A percentile compares a stretch with the other conserved stretches of the same genome.
Conservation (phyloP, 2,113 vertebrate species). For the Nymphicus hollandicus region DNA sequence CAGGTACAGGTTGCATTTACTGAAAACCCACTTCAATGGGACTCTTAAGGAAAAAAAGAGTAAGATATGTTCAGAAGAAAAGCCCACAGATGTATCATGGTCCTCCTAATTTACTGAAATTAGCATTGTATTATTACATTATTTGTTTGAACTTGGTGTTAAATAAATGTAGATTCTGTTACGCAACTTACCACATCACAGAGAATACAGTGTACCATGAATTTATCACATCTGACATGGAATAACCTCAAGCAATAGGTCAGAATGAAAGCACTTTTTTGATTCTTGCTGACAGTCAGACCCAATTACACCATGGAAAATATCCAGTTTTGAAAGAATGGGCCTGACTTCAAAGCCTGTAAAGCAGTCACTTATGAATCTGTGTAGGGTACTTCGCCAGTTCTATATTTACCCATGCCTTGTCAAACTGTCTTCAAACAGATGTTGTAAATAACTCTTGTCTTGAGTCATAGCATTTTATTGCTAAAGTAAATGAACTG, state of each 20-base stretch:
- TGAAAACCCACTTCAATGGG: neutral
- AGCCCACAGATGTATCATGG: neutral
- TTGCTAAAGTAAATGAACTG: neutral
- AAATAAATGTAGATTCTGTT: neutral
- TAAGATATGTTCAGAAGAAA: neutral
- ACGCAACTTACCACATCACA: neutral
- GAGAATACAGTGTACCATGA: neutral
- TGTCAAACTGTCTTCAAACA: neutral
- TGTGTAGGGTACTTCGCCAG: neutral
- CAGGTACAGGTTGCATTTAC: neutral
- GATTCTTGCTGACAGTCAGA: neutral
- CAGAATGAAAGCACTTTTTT: slow-evolving; percentile 4
- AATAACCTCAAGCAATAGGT: slow-evolving; percentile 13
- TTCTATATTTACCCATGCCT: neutral
- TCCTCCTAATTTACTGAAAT: neutral
- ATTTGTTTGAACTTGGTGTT: neutral
- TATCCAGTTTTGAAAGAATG: neutral
- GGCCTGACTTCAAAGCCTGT: neutral
- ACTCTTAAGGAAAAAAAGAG: neutral
- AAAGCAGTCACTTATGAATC: neutral
- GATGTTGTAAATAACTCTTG: neutral
- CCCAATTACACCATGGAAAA: neutral
- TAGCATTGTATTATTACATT: neutral
- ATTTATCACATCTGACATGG: neutral
- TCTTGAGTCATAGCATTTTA: neutral